Base-by-base conservation (phyloP, 2,797 vertebrate genomes). In the Pteropus rufus region DNA sequence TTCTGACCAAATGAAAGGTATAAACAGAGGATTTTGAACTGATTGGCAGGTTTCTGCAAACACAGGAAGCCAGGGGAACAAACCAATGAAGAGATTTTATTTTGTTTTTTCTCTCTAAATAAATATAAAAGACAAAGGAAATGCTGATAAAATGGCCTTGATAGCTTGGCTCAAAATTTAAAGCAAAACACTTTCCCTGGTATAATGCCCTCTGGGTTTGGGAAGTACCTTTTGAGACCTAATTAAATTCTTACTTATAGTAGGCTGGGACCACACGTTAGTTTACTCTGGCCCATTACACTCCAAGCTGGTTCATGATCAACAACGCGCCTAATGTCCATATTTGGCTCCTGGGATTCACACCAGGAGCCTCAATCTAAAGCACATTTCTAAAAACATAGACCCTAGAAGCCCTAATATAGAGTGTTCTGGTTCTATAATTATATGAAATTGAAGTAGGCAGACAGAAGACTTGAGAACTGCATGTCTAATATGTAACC, bases 31-130 rank as follows among this genome's bases (percentile, higher is more conserved):
- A 88, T 86, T 84, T 94, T 86, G 88, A 92, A 39, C 8, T 94
- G 95, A 97, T 58, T 97, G 97, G 12, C 94, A 73, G 97, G 87
- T 98, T 98, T 98, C 97, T 96, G 95, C 60, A 96, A 94, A 91
- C 3, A 34, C 49, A 94, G 76, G 56, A 97, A 98, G 52, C 82
- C 65, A 77, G 41, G 54, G 56, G 90, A 97, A 89, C 10, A 98
- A 97, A 72, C 2, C 18, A 94, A 94, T 95, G n/a, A 97, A 95
- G 18, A 24, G 7, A 89, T 91, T 95, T 96, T 93, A 16, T 93
- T 96, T 96, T 52, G 23, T 24, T 23, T 41, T 76, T 36, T 75
- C 3, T 83, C 3, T 83, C 60, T 0, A 96, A 96, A 92, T 84
- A 94, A 70, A 91, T 5, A 94, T 7, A n/a, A 72, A 97, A 91